Evolutionary conservation across 2,888 invertebrate genomes (phyloP), one percentile per base, ranked within the genome.

Genomic region (Sipunculus nudus): DNA sequence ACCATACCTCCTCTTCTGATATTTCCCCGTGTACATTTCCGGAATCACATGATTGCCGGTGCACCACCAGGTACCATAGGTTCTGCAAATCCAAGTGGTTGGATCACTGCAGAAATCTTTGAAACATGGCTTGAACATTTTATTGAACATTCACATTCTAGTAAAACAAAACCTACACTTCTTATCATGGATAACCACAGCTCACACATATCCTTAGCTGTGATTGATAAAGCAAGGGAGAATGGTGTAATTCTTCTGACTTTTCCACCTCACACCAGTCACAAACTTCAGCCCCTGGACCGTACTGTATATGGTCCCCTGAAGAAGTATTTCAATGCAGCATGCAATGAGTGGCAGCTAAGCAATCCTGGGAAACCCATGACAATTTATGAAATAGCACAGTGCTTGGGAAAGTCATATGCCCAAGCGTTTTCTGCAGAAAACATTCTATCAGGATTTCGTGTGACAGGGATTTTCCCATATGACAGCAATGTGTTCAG

Each of bases 261-360:
- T 4, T 74, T 83, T 45, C 82, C 79, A 28, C 83, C 80, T n/a
- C 82, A 84, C 67, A 78, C 79, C 54, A 75, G 80, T 5, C 82
- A 79, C 53, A 82, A 82, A 65, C 57, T 85, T 46, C 84, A 85
- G 73, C 84, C 83, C 13, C 70, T 84, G n/a, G 81, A 85, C 68
- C 75, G 80, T 10, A 75, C 78, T 31, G 72, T 84, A 3, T 80
- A 76, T 67, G 78, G 78, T 5, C 83, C 82, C 25, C 78, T 84
- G 41, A 84, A 84, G 67, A 75, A 69, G 50, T 63, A 59, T 52
- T 53, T 75, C 32, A 78, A 78, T 47, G 49, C 65, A n/a, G 66
- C 71, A 4, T 68, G 61, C 38, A 75, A 78, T 53, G 54, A 67
- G 16, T 83, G 77, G 75, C 59, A 78, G 64, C 35, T 61, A 19